A percentile compares a stretch with the other conserved stretches of the same genome.
Evolutionary conservation across 2,797 vertebrate genomes (phyloP).

Genomic region (Columba guinea): DNA sequence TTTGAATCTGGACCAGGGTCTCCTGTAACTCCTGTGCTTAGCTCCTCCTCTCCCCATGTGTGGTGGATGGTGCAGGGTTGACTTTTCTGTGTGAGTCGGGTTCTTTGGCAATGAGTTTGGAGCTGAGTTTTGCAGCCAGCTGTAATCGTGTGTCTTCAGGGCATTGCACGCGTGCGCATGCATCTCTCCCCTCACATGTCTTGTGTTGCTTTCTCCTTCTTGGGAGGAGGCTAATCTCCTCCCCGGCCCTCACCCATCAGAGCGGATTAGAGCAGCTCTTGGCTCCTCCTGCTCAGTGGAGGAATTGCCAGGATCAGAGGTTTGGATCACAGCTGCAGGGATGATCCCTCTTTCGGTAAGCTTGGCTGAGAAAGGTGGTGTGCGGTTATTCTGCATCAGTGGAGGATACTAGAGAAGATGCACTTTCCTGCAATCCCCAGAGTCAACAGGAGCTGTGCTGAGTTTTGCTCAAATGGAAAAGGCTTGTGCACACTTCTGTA

Average conservation of each 20-base stretch:
- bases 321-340: not conserved
- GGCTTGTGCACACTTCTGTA: constrained; percentile 39
- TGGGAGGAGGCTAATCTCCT: not conserved
- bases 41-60: not conserved
- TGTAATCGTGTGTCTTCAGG: not conserved
- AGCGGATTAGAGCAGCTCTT: not conserved
- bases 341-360: not conserved
- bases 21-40: not conserved
- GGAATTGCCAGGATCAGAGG: constrained; percentile 16
- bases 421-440: constrained; percentile 10
- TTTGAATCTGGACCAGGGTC: not conserved
- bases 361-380: not conserved
- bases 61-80: not conserved
- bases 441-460: not conserved
- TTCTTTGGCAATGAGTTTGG: not conserved
- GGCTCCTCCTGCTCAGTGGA: not conserved
- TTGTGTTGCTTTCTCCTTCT: not conserved
- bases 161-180: not conserved
- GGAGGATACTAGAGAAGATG: not conserved
- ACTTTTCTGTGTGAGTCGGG: not conserved
- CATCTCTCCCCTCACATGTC: not conserved
- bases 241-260: not conserved
- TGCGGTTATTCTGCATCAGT: not conserved
- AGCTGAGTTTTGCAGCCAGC: constrained; percentile 1
- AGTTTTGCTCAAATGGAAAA: constrained; percentile 41